Conservation (phyloP, 1,140 invertebrate genomes). For the Centruroides sculpturatus region DNA sequence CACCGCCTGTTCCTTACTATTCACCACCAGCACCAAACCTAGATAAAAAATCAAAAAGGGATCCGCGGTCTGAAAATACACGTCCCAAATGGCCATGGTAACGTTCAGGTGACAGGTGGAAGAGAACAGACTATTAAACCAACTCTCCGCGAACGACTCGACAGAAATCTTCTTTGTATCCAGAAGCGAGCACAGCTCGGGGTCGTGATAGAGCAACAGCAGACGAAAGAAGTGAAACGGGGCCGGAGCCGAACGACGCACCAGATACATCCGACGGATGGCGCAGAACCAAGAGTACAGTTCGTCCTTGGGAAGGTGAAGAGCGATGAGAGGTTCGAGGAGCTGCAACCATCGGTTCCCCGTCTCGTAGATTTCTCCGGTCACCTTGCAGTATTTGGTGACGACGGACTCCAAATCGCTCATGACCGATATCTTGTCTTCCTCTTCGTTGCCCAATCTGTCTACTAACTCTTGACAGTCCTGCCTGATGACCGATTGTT, state of each 20-base stretch:
- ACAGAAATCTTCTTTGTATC: slow-evolving; percentile 90
- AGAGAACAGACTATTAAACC: slow-evolving; percentile 85
- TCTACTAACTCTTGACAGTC: slow-evolving; percentile 80
- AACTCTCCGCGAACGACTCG: slow-evolving; percentile 73
- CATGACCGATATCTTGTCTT: slow-evolving; percentile 75
- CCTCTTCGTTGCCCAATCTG: slow-evolving; percentile 84
- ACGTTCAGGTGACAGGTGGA: slow-evolving; percentile 70
- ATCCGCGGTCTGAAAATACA: slow-evolving; percentile 92
- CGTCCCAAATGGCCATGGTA: slow-evolving; percentile 87
- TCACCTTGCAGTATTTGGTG: slow-evolving; percentile 86
- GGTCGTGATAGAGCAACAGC: slow-evolving; percentile 91
- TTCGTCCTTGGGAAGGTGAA: slow-evolving; percentile 68
- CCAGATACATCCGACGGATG: slow-evolving; percentile 78
- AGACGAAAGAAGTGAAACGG: slow-evolving; percentile 59
- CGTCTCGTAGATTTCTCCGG: slow-evolving; percentile 52
- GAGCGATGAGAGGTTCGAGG: slow-evolving; percentile 67
- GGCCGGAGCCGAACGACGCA: slow-evolving; percentile 43
- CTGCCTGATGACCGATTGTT: slow-evolving; percentile 74
- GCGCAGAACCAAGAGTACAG: slow-evolving; percentile 91
- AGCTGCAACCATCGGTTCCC: slow-evolving; percentile 85
- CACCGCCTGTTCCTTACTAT: slow-evolving; percentile 44
- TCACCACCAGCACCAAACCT: slow-evolving; percentile 85
- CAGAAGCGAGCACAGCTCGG: slow-evolving; percentile 87
- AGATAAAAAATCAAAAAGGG: slow-evolving; percentile 94
- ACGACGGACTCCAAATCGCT: slow-evolving; percentile 90